A percentile compares a stretch with the other conserved stretches of the same genome.
These are phyloP conservation scores for Onychostoma macrolepis DNA, from an alignment of 2,113 vertebrate species.

Conservation along the genomic window DNA sequence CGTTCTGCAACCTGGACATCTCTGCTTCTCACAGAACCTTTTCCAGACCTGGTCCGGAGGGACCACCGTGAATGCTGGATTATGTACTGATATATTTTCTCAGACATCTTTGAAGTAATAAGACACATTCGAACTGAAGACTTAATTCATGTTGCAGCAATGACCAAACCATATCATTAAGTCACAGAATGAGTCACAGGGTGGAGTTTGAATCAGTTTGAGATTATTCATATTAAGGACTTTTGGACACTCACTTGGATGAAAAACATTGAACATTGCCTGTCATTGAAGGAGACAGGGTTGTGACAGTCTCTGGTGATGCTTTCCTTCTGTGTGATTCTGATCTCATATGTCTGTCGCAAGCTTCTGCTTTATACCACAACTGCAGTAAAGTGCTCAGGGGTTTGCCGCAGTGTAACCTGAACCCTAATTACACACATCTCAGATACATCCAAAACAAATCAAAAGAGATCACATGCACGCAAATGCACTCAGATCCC, in stretches of 20 bases:
- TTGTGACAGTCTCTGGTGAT: background rate
- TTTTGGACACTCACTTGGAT: background rate
- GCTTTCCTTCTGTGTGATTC: background rate
- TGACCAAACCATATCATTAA: constrained; percentile 8
- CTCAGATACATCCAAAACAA: constrained; percentile 48
- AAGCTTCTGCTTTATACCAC: constrained; percentile 15
- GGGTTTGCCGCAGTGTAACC: constrained; percentile 27
- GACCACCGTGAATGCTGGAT: constrained; percentile 22
- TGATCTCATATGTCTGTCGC: background rate
- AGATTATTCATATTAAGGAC: background rate
- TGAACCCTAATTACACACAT: constrained; percentile 42
- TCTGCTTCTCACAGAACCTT: constrained; percentile 31
- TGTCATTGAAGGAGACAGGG: background rate
- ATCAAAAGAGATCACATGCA: constrained; percentile 46
- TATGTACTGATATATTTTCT: constrained; percentile 33
- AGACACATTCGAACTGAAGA: background rate
- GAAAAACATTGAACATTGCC: no score
- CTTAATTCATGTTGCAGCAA: constrained; percentile 22
- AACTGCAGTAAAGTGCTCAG: background rate
- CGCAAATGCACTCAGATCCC: constrained; percentile 48
- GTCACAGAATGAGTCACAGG: constrained; percentile 16
- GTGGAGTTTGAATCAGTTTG: background rate
- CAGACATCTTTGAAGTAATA: constrained; percentile 25
- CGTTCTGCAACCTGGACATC: constrained; percentile 19
- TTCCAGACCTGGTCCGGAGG: constrained; percentile 30